These are phyloP conservation scores for Rhodinocichla rosea DNA, from an alignment of 2,113 vertebrate genomes.

Conservation along the genomic window DNA sequence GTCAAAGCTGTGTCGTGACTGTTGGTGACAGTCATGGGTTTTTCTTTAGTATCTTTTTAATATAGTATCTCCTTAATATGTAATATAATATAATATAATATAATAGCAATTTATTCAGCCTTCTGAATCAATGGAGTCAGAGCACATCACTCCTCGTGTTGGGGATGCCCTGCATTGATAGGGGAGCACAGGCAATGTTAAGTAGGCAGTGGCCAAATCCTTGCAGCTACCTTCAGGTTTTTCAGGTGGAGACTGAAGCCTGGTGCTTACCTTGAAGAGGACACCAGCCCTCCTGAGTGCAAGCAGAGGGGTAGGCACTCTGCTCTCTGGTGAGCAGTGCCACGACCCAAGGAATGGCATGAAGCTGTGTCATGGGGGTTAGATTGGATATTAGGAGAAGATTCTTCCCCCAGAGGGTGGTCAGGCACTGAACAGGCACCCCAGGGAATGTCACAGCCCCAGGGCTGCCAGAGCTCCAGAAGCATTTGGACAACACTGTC, in stretches of 20 bases:
- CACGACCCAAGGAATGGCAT: background rate
- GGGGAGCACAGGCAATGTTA: background rate
- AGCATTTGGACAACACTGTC: rapidly evolving
- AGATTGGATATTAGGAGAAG: background rate
- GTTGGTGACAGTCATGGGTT: too few species aligned
- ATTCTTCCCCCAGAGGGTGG: background rate
- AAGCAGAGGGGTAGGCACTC: background rate
- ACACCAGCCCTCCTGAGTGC: background rate
- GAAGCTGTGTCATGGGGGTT: background rate
- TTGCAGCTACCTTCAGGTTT: background rate
- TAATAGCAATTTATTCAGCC: too few species aligned
- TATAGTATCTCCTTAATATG: too few species aligned
- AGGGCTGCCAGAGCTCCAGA: background rate
- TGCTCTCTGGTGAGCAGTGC: background rate
- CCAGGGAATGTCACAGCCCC: rapidly evolving
- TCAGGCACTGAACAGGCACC: background rate
- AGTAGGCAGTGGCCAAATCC: background rate
- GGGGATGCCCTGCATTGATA: too few species aligned
- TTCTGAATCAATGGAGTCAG: too few species aligned
- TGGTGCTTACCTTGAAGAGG: background rate
- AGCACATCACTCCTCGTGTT: too few species aligned
- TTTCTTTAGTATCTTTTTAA: too few species aligned
- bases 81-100: too few species aligned
- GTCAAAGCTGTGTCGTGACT: too few species aligned
- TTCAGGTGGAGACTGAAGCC: background rate